These are phyloP conservation scores for Eupsilia transversa DNA, from an alignment of 2,888 invertebrate species.

Conservation along the genomic window DNA sequence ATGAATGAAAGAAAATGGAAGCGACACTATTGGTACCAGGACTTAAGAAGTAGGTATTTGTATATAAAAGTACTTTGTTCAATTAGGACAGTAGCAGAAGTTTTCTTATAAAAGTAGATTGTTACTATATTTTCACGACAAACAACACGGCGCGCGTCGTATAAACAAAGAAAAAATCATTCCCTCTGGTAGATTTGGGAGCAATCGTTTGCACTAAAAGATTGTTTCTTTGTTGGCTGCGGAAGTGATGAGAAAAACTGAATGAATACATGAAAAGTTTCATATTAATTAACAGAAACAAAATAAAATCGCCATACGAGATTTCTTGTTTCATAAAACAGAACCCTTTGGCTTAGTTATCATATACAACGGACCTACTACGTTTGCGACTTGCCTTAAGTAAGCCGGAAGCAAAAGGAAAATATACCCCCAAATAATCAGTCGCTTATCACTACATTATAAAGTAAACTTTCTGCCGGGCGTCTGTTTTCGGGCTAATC, in stretches of 20 bases:
- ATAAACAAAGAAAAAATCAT: constrained; percentile 69
- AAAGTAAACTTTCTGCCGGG: constrained; percentile 19
- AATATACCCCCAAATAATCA: constrained; percentile 30
- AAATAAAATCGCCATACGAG: constrained; percentile 25
- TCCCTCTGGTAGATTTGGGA: constrained; percentile 66
- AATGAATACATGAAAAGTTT: constrained; percentile 58
- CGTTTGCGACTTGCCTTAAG: constrained; percentile 17
- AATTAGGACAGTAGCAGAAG: constrained; percentile 68
- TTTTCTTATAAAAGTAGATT: constrained; percentile 67
- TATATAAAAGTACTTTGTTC: constrained; percentile 54
- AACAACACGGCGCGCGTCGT: constrained; percentile 60
- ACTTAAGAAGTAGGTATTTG: constrained; percentile 33
- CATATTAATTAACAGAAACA: constrained; percentile 50
- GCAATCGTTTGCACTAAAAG: constrained; percentile 69
- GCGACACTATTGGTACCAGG: constrained; percentile 9
- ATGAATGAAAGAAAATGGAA: constrained; percentile 14
- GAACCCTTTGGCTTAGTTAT: constrained; percentile 32
- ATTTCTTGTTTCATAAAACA: constrained; percentile 19
- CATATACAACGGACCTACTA: background rate
- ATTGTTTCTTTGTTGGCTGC: constrained; percentile 64
- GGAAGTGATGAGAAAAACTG: constrained; percentile 54
- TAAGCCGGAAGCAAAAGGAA: constrained; percentile 12
- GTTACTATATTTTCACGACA: constrained; percentile 68
- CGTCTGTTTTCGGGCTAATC: constrained; percentile 35
- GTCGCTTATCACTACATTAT: constrained; percentile 39